phyloP scores from a whole-genome alignment of 1,140 invertebrate species.

The Pogonomyrmex barbatus region DNA sequence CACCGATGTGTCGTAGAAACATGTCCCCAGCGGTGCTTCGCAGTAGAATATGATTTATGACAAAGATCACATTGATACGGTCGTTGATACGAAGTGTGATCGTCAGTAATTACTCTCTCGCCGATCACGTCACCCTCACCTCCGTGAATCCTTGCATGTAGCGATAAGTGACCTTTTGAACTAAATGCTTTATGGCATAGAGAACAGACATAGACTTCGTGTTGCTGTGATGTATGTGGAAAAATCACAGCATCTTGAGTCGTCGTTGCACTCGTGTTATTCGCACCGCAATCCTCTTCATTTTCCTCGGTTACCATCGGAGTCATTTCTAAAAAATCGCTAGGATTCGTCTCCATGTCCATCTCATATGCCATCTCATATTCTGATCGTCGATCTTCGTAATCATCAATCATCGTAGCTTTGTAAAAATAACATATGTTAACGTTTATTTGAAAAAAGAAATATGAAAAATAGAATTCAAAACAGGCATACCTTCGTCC shows the following conservation, averaged over 20 bases:
- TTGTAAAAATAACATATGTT: neutral
- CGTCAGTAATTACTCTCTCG: slow-evolving; percentile 85
- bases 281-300: slow-evolving; percentile 71
- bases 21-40: slow-evolving; percentile 87
- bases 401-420: slow-evolving; percentile 76
- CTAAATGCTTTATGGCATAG: slow-evolving; percentile 86
- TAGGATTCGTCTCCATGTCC: slow-evolving; percentile 86
- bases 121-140: slow-evolving; percentile 84
- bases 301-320: slow-evolving; percentile 82
- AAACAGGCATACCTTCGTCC: slow-evolving; percentile 80
- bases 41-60: slow-evolving; percentile 86
- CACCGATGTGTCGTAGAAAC: slow-evolving; percentile 86
- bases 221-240: slow-evolving; percentile 83
- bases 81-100: slow-evolving; percentile 85
- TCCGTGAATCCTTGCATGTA: slow-evolving; percentile 86
- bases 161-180: slow-evolving; percentile 86
- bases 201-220: slow-evolving; percentile 86
- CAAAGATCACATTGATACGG: slow-evolving; percentile 87
- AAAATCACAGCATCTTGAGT: slow-evolving; percentile 66
- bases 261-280: slow-evolving; percentile 4
- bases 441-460: neutral
- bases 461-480: neutral
- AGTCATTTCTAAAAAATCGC: slow-evolving; percentile 84
- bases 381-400: slow-evolving; percentile 83
- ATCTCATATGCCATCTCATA: slow-evolving; percentile 81